Base-by-base conservation (phyloP, 2,888 invertebrate species). In the Aproaerema taeniolella region DNA sequence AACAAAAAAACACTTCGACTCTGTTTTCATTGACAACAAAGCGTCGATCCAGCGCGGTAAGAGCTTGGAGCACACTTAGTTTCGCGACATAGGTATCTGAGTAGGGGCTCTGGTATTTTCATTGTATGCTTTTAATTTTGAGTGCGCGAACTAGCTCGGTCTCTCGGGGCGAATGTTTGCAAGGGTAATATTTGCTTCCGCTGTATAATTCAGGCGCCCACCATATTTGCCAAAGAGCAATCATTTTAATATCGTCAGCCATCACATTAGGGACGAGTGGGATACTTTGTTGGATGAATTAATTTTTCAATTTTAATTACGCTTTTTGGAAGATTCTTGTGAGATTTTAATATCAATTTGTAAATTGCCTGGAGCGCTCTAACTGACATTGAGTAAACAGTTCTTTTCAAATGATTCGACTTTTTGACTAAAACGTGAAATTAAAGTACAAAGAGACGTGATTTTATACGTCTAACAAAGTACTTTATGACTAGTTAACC, bases 41-140 rank as follows among this genome's bases (percentile, higher is more conserved):
- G 74, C 72, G 64, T 63, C 46, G 60, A 64, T 60, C 68, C 70
- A 66, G 61, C 64, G 58, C 76, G 85, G 81, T 87, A 85, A 78
- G 77, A 78, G 79, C 65, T 5, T 71, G 61, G 65, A 82, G 81
- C 67, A 71, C 58, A 73, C 83, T 82, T 71, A 83, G 77, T 85
- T 83, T 81, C 80, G 85, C 82, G 83, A 85, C 80, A 77, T 74
- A 78, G 79, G 79, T 76, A 78, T 77, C 78, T 56, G 65, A 78
- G 72, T 73, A 75, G 76, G 77, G 79, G 71, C 61, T 58, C 72
- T 73, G 83, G 85, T 88, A 88, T 88, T 88, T 88, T 88, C 88
- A 88, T 88, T 88, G 88, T 88, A 76, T 88, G 87, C 88, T 88
- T 88, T 88, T 88, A 88, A 88, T 89, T 89, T 88, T 88, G 88